Evolutionary conservation across 2,888 invertebrate species (phyloP), one percentile per base, ranked within the genome.

Genomic region (Athrips mouffetella): DNA sequence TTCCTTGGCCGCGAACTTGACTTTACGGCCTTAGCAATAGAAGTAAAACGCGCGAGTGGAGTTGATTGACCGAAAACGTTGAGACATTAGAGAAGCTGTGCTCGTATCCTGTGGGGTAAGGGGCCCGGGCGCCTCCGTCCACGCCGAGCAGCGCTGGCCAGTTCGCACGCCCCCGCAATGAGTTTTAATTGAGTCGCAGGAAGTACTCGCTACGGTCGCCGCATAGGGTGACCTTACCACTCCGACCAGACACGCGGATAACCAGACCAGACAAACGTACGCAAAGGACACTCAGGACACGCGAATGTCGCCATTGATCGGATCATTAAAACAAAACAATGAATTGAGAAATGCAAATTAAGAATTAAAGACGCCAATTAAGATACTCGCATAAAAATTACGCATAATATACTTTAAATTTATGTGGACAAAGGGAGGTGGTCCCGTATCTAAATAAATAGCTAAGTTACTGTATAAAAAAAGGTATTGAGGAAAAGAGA

Each of bases 161-260:
- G 75, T 83, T 86, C 86, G 82, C 86, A 86, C 85, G 86, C 82
- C 75, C 82, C 80, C 74, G 73, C 81, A 80, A 85, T 85, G 73
- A 81, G 76, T 82, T 86, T 84, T 86, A 86, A 87, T 86, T 84
- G 76, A 85, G 79, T 79, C 45, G 73, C 80, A 83, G 83, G 83
- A 82, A 80, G 66, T 76, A 70, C 72, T 71, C 73, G 78, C 71
- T 75, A 70, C 71, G 70, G 67, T 66, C 73, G 64, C 62, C 62
- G 66, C 66, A 60, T 81, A 79, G 76, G 81, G 80, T 80, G 77
- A 76, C 80, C 70, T 70, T 70, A 55, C 58, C 67, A 54, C 50
- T 45, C 46, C 49, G 51, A 53, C 49, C 29, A 20, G 21, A 11
- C 16, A 20, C 21, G 18, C 18, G 21, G 13, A 44, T 20, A 30